Conservation (phyloP, 37 sponge, comb jelly and placozoan species). For the Crambe crambe region DNA sequence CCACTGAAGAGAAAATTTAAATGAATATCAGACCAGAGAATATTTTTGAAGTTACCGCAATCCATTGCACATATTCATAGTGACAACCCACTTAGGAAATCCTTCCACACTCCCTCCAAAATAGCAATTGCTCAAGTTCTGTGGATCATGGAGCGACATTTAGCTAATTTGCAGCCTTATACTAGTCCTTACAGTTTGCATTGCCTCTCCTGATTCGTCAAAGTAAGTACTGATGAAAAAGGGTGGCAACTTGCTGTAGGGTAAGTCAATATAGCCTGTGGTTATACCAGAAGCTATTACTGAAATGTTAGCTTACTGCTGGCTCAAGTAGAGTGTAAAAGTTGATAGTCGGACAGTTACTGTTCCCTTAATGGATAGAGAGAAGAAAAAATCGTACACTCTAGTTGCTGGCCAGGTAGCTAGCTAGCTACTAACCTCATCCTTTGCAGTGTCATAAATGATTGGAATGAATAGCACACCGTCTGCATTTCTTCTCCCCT, state of each 20-base stretch:
- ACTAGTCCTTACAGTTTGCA: neutral
- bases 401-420: no score
- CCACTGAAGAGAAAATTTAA: constrained; percentile 47
- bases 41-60: constrained; percentile 36
- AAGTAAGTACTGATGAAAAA: neutral
- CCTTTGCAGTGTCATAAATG: no score
- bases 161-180: neutral
- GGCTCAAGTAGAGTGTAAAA: neutral
- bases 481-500: no score
- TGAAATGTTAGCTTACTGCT: neutral
- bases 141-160: no score
- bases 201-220: neutral
- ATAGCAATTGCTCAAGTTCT: constrained; percentile 66
- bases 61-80: constrained; percentile 68
- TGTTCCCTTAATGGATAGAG: neutral
- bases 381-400: no score
- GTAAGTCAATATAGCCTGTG: no score
- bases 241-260: neutral
- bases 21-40: neutral
- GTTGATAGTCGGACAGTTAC: neutral
- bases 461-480: no score
- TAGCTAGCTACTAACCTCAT: no score
- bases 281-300: no score
- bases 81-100: constrained; percentile 56
- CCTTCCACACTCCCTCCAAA: constrained; percentile 71